Percentiles rank a stretch among this genome's conserved stretches.
Evolutionary conservation across 2,888 invertebrate genomes (phyloP).

Genomic region (Plagiodera versicolora): DNA sequence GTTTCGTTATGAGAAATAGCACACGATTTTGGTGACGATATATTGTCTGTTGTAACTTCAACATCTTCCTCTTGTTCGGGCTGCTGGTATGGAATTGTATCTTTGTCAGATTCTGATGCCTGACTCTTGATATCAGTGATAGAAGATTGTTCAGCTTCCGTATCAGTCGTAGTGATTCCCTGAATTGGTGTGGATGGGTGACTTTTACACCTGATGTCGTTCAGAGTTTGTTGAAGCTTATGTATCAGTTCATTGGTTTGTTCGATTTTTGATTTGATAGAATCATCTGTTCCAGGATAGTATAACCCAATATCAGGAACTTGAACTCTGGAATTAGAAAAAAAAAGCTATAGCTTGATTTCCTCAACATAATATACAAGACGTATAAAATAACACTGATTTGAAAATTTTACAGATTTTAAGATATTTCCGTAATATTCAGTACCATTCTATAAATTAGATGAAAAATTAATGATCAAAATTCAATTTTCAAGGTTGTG

Average conservation of each 20-base stretch:
- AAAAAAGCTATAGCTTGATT: too few species aligned
- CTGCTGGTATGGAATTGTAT: neutral
- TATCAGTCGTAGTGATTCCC: neutral
- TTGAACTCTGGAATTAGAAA: neutral
- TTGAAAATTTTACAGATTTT: too few species aligned
- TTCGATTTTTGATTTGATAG: constrained; percentile 38
- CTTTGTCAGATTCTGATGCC: neutral
- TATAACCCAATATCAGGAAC: neutral
- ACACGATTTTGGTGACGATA: neutral
- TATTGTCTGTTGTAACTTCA: neutral
- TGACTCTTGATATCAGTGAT: neutral
- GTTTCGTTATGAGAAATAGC: neutral
- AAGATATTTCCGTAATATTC: too few species aligned
- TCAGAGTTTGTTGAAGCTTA: constrained; percentile 39
- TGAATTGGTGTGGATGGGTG: neutral
- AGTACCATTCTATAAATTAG: too few species aligned
- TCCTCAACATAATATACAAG: too few species aligned
- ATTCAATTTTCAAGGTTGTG: too few species aligned
- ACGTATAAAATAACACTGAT: too few species aligned
- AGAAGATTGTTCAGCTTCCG: neutral
- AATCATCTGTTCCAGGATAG: constrained; percentile 9
- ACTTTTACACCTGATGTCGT: constrained; percentile 31
- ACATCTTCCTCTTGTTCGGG: neutral
- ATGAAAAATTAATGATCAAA: too few species aligned
- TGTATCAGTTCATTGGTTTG: constrained; percentile 41